Base-by-base conservation (phyloP, 64 coral and sea anemone species). In the Pocillopora verrucosa region DNA sequence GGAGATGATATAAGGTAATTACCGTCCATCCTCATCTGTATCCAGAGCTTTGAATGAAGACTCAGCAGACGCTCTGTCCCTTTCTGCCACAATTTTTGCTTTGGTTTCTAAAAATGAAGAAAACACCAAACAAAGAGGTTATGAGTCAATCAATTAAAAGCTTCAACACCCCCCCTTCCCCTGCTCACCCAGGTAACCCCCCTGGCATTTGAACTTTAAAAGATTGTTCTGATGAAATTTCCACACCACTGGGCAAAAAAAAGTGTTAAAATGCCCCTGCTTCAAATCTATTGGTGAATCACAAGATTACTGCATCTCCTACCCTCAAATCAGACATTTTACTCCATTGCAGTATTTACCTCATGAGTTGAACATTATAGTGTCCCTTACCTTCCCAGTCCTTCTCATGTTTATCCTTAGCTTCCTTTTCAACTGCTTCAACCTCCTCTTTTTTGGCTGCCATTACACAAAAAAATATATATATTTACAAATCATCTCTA, bases 391-490 rank as follows among this genome's bases (percentile, higher is more conserved):
- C 97, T 99, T 99, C 94, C 97, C 97, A 99, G 57, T 92, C 97
- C 26, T 99, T 99, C n/a, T 99, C 93, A 70, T 99, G 97, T 89
- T 93, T 99, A 35, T 95, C 97, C 74, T 99, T 99, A 2, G 90
- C 82, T 69, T 99, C 97, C 61, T 92, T 95, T 79, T 99, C 97
- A 81, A 85, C n/a, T 26, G 91, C 77, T 84, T 99, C 97, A 14
- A 72, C 93, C 35, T 86, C 89, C 77, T 99, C 93, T 75, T 99
- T 99, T 72, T 88, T 76, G 65, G 62, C 97, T 95, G 62, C 4
- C 61, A 13, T 13, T 30, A 30, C 15, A 34, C 65, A 13, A 79
- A 38, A 25, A 9, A 24, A 58, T 9, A 13, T 25, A 58, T 9
- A 13, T 25, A 62, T 45, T 79, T 34, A 83, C 11, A 16, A 62